A percentile compares a stretch with the other conserved stretches of the same genome.
Conservation (phyloP, 2,888 invertebrate species). For the Gasteruption jaculator region DNA sequence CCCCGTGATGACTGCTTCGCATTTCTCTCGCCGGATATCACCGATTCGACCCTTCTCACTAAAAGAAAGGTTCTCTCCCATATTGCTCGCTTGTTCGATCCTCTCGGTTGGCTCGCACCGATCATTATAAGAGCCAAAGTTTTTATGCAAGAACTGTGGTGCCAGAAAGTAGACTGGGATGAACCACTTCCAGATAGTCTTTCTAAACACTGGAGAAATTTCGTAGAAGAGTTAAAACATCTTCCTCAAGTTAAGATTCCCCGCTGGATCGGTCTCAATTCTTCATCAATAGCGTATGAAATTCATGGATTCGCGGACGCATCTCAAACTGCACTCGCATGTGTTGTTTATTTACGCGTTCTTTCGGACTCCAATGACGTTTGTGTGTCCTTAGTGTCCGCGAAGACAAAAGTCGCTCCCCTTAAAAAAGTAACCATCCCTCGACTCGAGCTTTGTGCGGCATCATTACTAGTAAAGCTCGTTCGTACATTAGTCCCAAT, state of each 20-base stretch:
- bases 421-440: constrained; percentile 18
- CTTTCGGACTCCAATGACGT: constrained; percentile 4
- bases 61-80: constrained; percentile 14
- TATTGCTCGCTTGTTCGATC: constrained; percentile 18
- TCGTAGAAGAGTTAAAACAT: neutral
- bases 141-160: constrained; percentile 18
- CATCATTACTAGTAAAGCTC: constrained; percentile 10
- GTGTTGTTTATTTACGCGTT: constrained; percentile 12
- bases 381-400: constrained; percentile 13
- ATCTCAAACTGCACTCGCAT: constrained; percentile 16
- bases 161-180: constrained; percentile 13
- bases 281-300: neutral
- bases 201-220: constrained; percentile 5
- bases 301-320: constrained; percentile 21
- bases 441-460: constrained; percentile 18
- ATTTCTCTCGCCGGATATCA: constrained; percentile 2
- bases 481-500: constrained; percentile 4
- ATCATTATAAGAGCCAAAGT: constrained; percentile 19
- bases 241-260: constrained; percentile 10
- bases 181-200: constrained; percentile 10
- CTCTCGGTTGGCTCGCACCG: constrained; percentile 19
- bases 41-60: constrained; percentile 1
- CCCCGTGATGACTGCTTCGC: constrained; percentile 14
- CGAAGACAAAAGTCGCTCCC: constrained; percentile 21
- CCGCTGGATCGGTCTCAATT: constrained; percentile 11